These are phyloP conservation scores for Cepphus grylle DNA, from an alignment of 2,113 vertebrate species.

Conservation along the genomic window DNA sequence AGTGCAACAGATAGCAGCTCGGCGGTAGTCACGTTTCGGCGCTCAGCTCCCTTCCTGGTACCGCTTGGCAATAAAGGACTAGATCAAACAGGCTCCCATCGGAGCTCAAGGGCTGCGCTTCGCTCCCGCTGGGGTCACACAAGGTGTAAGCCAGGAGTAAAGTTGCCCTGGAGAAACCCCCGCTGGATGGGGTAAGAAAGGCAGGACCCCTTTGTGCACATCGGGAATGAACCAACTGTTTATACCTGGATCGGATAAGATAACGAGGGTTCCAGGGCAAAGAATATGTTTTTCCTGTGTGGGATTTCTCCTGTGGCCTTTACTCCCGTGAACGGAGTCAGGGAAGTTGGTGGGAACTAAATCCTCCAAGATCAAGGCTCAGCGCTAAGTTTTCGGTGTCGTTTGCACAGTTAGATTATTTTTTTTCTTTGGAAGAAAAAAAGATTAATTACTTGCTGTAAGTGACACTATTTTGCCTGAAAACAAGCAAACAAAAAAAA, in stretches of 20 bases:
- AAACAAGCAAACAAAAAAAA: not conserved
- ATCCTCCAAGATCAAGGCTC: not conserved
- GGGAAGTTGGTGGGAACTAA: not conserved
- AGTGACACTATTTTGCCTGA: not conserved
- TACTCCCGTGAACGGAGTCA: not conserved
- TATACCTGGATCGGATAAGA: not conserved
- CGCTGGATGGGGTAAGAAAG: not conserved
- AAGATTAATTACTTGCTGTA: not conserved
- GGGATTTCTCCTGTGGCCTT: slow-evolving; percentile 3
- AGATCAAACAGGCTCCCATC: slow-evolving; percentile 33
- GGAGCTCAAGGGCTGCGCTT: slow-evolving; percentile 36
- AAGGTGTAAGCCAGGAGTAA: not conserved
- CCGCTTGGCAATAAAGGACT: slow-evolving; percentile 29
- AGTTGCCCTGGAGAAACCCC: not conserved
- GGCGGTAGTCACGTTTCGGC: slow-evolving; percentile 26
- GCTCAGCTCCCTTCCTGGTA: slow-evolving; percentile 43
- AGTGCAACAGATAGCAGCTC: slow-evolving; percentile 61
- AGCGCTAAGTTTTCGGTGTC: not conserved
- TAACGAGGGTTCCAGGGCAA: not conserved
- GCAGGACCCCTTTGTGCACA: not conserved
- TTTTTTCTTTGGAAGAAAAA: not conserved
- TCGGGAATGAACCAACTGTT: not conserved
- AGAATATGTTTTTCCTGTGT: not conserved
- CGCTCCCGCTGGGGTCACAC: not conserved
- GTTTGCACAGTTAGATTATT: not conserved